These are phyloP conservation scores for Phyllopteryx taeniolatus DNA, from an alignment of 2,113 vertebrate species.

Conservation along the genomic window DNA sequence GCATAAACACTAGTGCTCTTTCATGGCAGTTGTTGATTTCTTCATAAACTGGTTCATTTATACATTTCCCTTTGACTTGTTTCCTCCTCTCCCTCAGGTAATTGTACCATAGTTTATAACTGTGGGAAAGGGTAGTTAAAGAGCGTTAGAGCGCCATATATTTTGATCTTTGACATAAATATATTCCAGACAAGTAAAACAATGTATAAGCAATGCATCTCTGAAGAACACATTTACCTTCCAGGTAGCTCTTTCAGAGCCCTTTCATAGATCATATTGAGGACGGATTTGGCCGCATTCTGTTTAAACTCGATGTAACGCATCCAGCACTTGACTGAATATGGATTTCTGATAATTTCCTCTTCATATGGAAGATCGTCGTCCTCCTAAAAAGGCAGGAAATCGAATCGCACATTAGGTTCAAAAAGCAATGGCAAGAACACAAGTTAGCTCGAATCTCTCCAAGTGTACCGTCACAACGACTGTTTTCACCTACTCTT, in stretches of 20 bases:
- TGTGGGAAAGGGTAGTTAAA: constrained; percentile 34
- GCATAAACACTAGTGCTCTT: constrained; percentile 90
- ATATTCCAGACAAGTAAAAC: neutral
- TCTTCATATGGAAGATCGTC: constrained; percentile 92
- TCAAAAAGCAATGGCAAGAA: neutral
- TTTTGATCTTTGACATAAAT: neutral
- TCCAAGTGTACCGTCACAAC: neutral
- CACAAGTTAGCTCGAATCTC: neutral
- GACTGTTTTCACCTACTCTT: too few species aligned
- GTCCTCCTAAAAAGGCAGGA: constrained; percentile 74
- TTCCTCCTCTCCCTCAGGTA: constrained; percentile 88
- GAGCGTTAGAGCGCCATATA: neutral
- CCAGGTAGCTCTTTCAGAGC: constrained; percentile 88
- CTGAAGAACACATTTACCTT: constrained; percentile 69
- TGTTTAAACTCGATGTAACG: constrained; percentile 90
- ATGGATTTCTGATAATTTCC: constrained; percentile 90
- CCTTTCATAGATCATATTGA: constrained; percentile 88
- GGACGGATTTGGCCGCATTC: constrained; percentile 72
- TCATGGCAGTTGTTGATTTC: constrained; percentile 91
- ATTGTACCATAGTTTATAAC: constrained; percentile 93
- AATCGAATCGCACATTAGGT: neutral
- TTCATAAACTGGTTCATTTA: constrained; percentile 81
- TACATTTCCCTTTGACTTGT: constrained; percentile 84
- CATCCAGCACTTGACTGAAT: constrained; percentile 91
- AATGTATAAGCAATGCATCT: neutral